These are phyloP conservation scores for Hoplostethus mediterraneus DNA, from an alignment of 2,797 vertebrate species.

Conservation along the genomic window DNA sequence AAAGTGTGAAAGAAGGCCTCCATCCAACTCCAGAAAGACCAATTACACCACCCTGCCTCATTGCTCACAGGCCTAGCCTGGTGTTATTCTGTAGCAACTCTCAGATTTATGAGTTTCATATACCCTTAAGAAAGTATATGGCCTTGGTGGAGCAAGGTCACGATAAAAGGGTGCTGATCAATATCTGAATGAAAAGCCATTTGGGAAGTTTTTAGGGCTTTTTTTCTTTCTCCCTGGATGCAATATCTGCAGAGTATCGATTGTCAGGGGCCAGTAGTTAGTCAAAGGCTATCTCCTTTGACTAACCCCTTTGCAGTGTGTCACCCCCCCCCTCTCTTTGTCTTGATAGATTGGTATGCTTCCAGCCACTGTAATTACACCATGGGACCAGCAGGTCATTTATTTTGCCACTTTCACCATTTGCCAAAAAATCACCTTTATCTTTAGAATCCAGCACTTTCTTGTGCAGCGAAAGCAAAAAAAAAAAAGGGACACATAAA, in stretches of 20 bases:
- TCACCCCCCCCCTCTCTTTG: constrained; percentile 83
- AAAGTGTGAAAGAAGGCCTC: constrained; percentile 62
- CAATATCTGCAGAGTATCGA: constrained; percentile 97
- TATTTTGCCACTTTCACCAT: constrained; percentile 98
- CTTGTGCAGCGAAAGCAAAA: constrained; percentile 91
- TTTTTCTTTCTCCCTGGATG: constrained; percentile 83
- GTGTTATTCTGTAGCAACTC: constrained; percentile 72
- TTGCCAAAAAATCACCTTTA: constrained; percentile 97
- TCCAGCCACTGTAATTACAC: constrained; percentile 98
- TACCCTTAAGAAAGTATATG: constrained; percentile 91
- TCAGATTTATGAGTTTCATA: constrained; percentile 92
- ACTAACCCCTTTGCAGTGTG: constrained; percentile 95
- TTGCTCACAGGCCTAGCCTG: constrained; percentile 49
- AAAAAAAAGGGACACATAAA: constrained; percentile 87
- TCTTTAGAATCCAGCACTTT: constrained; percentile 93
- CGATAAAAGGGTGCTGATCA: constrained; percentile 89
- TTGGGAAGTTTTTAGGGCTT: constrained; percentile 93
- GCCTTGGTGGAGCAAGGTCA: constrained; percentile 91
- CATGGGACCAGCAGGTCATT: constrained; percentile 94
- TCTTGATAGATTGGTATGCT: constrained; percentile 98
- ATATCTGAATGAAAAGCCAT: constrained; percentile 95
- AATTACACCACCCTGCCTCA: constrained; percentile 70
- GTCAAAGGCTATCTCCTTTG: constrained; percentile 99
- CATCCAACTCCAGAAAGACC: constrained; percentile 69
- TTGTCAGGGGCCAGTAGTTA: constrained; percentile 95